These are phyloP conservation scores for Propsilocerus akamusi DNA, from an alignment of 1,140 invertebrate species.

Conservation along the genomic window DNA sequence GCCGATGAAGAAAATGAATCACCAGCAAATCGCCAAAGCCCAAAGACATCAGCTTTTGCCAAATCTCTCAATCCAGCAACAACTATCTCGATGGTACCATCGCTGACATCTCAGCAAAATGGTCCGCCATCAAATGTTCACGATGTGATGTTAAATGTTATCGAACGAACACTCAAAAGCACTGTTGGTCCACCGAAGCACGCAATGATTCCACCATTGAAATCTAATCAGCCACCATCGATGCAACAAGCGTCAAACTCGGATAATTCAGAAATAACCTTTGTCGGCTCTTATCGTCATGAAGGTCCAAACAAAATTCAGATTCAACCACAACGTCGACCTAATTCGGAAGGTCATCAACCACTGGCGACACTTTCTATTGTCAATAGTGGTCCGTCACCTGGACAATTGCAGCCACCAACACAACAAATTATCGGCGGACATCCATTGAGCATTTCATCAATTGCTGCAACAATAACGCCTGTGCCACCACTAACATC, in stretches of 20 bases:
- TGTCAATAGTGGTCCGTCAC: slow-evolving; percentile 34
- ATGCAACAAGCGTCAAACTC: slow-evolving; percentile 5
- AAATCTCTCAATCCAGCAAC: slow-evolving; percentile 11
- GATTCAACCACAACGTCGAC: slow-evolving; percentile 17
- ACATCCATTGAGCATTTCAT: slow-evolving; percentile 25
- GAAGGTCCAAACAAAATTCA: not conserved
- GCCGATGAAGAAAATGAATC: slow-evolving; percentile 57
- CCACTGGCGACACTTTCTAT: slow-evolving; percentile 47
- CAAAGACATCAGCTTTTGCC: slow-evolving; percentile 18
- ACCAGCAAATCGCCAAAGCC: slow-evolving; percentile 28
- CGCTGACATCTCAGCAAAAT: slow-evolving; percentile 13
- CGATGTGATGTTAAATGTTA: slow-evolving; percentile 54
- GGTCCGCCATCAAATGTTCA: slow-evolving; percentile 40
- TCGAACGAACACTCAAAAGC: slow-evolving; percentile 51
- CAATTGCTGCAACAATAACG: slow-evolving; percentile 45
- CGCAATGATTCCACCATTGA: slow-evolving; percentile 19
- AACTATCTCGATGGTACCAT: slow-evolving; percentile 14
- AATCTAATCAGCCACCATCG: slow-evolving; percentile 9
- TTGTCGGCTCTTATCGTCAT: slow-evolving; percentile 11
- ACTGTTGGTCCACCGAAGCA: slow-evolving; percentile 24
- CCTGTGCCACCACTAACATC: slow-evolving; percentile 26
- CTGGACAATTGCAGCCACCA: slow-evolving; percentile 16
- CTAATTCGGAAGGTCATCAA: slow-evolving; percentile 25
- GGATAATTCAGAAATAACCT: slow-evolving; percentile 11
- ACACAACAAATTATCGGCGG: slow-evolving; percentile 11